These are phyloP conservation scores for Drosophila ustulata DNA, from an alignment of 2,888 invertebrate species.

Conservation along the genomic window DNA sequence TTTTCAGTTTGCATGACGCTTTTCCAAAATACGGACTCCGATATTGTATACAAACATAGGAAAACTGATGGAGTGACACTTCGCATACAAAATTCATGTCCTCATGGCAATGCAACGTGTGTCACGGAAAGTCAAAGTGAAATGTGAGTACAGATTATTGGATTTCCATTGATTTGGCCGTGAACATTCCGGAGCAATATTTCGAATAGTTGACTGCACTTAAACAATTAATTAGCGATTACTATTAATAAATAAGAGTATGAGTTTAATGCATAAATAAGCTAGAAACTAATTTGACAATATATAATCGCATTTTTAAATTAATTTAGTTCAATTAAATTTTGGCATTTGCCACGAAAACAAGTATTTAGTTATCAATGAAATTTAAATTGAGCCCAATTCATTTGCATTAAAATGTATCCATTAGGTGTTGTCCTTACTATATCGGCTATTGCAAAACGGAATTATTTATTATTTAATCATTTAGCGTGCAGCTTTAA, in stretches of 20 bases:
- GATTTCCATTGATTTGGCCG: slow-evolving; percentile 67
- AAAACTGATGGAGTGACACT: slow-evolving; percentile 21
- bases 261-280: neutral
- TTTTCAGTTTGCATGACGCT: slow-evolving; percentile 40
- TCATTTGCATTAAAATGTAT: neutral
- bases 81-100: slow-evolving; percentile 39
- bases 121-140: slow-evolving; percentile 59
- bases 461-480: slow-evolving; percentile 44
- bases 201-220: slow-evolving; percentile 50
- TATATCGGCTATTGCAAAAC: slow-evolving; percentile 19
- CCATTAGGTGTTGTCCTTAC: too few relatives aligned
- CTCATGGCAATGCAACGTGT: slow-evolving; percentile 17
- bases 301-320: slow-evolving; percentile 8
- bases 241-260: neutral
- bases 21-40: slow-evolving; percentile 38
- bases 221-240: slow-evolving; percentile 55
- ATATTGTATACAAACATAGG: slow-evolving; percentile 9
- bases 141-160: slow-evolving; percentile 58
- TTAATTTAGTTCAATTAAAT: neutral
- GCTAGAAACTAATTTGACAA: neutral
- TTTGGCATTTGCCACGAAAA: neutral
- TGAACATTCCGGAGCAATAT: slow-evolving; percentile 48
- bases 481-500: slow-evolving; percentile 19
- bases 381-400: slow-evolving; percentile 7
- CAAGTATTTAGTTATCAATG: neutral